Evolutionary conservation across 2,797 vertebrate species (phyloP), one percentile per base, ranked within the genome.

Genomic region (Graptemys geographica): DNA sequence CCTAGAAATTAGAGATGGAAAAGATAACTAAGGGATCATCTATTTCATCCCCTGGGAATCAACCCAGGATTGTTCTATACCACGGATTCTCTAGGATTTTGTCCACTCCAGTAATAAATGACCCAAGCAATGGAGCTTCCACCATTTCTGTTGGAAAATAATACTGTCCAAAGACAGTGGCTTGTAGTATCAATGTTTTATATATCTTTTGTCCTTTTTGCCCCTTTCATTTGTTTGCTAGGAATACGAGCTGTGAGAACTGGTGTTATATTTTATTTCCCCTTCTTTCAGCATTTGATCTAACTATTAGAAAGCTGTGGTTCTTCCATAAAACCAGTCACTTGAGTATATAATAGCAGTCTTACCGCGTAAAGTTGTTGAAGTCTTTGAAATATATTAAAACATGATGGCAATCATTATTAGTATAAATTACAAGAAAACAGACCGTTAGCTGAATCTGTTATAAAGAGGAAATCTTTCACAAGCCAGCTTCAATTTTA

Each of bases 381-480:
- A 97, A 97, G 96, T 94, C 90, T 91, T 96, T 97, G 96, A 97
- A 98, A 97, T 95, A 95, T 95, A 85, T 86, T 84, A 96, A 97
- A 96, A 96, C 81, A 97, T 97, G 97, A 97, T 89, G 94, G 92
- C 89, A 96, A 97, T 96, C 93, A 85, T 86, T 95, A 97, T 97
- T 97, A 97, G 95, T 91, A 97, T 86, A 94, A 94, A 95, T 95
- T 95, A 88, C 92, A 74, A 95, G 92, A 96, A 97, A 96, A 84
- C 62, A 92, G 91, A 96, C 92, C 28, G 51, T 97, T 97, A 97
- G 90, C 49, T 15, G 72, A 86, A 96, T 90, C 56, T 84, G 51
- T 93, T 95, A 69, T 62, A 91, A 90, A 91, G 23, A 37, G 1
- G 84, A 41, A 23, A 47, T 92, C 53, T 92, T 82, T 81, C 87